Evolutionary conservation across 2,888 invertebrate genomes (phyloP).

Genomic region (Cosmopolites sordidus): DNA sequence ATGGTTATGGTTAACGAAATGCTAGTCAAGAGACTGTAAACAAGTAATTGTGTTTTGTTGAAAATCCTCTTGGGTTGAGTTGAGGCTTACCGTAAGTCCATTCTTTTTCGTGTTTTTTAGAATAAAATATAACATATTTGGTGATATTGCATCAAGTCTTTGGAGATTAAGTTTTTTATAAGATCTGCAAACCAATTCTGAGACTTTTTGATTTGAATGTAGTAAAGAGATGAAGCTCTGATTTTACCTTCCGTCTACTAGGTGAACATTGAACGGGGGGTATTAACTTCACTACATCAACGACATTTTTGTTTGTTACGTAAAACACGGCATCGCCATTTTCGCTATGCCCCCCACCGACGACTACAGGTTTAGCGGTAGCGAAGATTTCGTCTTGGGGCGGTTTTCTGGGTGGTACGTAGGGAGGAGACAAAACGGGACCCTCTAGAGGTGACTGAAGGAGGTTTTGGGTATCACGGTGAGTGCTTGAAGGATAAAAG

Average conservation of each 20-base stretch:
- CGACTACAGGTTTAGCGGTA: slow-evolving; percentile 44
- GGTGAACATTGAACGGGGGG: slow-evolving; percentile 45
- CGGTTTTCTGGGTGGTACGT: slow-evolving; percentile 42
- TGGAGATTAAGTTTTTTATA: too few relatives aligned
- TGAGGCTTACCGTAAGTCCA: too few relatives aligned
- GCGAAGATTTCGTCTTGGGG: slow-evolving; percentile 43
- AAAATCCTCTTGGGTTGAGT: too few relatives aligned
- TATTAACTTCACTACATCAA: slow-evolving; percentile 49
- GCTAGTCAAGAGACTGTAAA: too few relatives aligned
- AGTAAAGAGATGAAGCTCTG: too few relatives aligned
- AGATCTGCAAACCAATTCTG: too few relatives aligned
- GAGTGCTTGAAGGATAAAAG: slow-evolving; percentile 29
- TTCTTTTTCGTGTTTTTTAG: too few relatives aligned
- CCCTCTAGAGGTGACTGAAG: slow-evolving; percentile 47
- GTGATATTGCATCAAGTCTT: too few relatives aligned
- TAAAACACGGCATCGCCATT: slow-evolving; percentile 49
- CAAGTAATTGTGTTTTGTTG: too few relatives aligned
- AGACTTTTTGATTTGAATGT: too few relatives aligned
- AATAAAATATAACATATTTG: too few relatives aligned
- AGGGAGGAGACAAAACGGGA: slow-evolving; percentile 43
- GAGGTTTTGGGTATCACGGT: slow-evolving; percentile 42
- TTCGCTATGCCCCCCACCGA: slow-evolving; percentile 48
- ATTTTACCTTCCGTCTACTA: slow-evolving; percentile 43
- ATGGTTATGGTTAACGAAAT: too few relatives aligned
- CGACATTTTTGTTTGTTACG: slow-evolving; percentile 47